Evolutionary conservation across 2,113 vertebrate species (phyloP).

Genomic region (Spea bombifrons): DNA sequence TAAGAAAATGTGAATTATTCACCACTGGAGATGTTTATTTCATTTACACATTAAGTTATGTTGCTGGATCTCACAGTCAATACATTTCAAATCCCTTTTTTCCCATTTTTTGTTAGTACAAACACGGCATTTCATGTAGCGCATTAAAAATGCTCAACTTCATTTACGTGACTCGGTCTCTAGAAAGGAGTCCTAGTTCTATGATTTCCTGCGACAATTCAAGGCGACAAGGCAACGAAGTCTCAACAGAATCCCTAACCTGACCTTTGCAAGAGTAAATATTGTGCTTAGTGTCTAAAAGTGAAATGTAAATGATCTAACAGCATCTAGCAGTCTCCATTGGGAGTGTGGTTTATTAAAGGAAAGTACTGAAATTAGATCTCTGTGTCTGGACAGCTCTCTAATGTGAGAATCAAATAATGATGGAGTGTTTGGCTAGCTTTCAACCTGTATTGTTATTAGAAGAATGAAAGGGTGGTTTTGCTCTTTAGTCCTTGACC

Average conservation of each 20-base stretch:
- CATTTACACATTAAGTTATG: too few relatives aligned
- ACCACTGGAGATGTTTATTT: too few relatives aligned
- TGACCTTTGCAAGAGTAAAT: slow-evolving; percentile 35
- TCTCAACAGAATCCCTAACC: neutral
- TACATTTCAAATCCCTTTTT: too few relatives aligned
- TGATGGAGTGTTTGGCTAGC: slow-evolving; percentile 62
- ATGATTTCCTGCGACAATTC: too few relatives aligned
- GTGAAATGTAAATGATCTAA: slow-evolving; percentile 45
- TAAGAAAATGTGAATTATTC: too few relatives aligned
- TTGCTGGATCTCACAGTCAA: too few relatives aligned
- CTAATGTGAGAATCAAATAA: slow-evolving; percentile 60
- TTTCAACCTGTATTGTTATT: slow-evolving; percentile 63
- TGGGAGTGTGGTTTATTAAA: slow-evolving; percentile 61
- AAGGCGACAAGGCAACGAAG: neutral
- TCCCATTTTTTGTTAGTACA: too few relatives aligned
- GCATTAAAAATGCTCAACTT: too few relatives aligned
- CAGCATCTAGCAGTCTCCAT: slow-evolving; percentile 58
- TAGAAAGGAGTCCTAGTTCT: too few relatives aligned
- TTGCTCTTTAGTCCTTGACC: slow-evolving; percentile 68
- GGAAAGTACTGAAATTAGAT: slow-evolving; percentile 63
- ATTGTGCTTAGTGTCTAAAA: slow-evolving; percentile 41
- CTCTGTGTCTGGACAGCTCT: slow-evolving; percentile 60
- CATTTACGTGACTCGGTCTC: too few relatives aligned
- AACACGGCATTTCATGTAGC: too few relatives aligned
- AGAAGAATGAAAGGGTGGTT: slow-evolving; percentile 61